Base-by-base conservation (phyloP, 1,140 invertebrate genomes). In the Drosophila quadrilineata region DNA sequence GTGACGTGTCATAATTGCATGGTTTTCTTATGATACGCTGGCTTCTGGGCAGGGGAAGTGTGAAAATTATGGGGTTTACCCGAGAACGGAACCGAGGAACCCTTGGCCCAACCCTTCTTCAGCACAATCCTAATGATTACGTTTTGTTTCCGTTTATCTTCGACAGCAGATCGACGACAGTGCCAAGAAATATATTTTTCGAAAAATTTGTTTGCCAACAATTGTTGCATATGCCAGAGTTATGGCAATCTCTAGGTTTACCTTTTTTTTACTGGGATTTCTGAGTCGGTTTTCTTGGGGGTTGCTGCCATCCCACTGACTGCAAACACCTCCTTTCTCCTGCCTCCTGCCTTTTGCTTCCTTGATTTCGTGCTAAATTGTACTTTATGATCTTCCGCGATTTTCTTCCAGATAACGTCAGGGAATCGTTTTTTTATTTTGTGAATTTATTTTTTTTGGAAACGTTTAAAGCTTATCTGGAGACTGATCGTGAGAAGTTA, bases 1-100 rank as follows among this genome's bases (percentile, higher is more conserved):
- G 57, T 50, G 59, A 49, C 59, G 79, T 84, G 80, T 79, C 79
- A 84, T 84, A 84, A 84, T 84, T 84, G 79, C 80, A 84, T 64
- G 71, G 71, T 69, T 66, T 66, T 68, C 28, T 33, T 53, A n/a
- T n/a, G n/a, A n/a, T n/a, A n/a, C 28, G 29, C n/a, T 14, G 4
- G 35, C 14, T 21, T 28, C 36, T 6, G 41, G 14, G 26, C 35
- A 43, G 21, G 10, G 41, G 74, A 84, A 84, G 79, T 84, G 79
- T 84, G 79, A 85, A 85, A 84, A 85, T 79, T 84, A 84, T 68
- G 66, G 73, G 64, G 53, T 79, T 79, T 67, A 66, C 46, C 66
- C 71, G 57, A 29, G 24, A 22, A 17, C 43, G 36, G 76, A 84
- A 76, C 69, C 75, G n/a, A n/a, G n/a, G n/a, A n/a, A n/a, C n/a